These are phyloP conservation scores for Macroramphosus scolopax DNA, from an alignment of 2,797 vertebrate species.

Conservation along the genomic window DNA sequence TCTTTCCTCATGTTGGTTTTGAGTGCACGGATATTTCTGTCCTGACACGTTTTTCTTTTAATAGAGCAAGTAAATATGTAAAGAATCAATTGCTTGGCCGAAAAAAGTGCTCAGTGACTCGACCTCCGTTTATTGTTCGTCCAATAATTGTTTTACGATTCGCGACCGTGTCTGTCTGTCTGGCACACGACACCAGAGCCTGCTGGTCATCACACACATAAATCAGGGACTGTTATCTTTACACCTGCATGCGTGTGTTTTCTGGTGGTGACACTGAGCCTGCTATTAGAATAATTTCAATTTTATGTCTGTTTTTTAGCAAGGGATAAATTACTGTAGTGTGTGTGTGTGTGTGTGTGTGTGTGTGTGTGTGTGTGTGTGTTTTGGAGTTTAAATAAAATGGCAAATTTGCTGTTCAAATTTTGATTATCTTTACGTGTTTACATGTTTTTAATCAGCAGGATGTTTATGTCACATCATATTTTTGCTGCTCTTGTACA, in stretches of 20 bases:
- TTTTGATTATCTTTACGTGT: neutral
- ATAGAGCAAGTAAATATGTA: slow-evolving; percentile 12
- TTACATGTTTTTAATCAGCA: neutral
- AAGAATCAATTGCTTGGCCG: too few species aligned
- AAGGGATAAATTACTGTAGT: too few species aligned
- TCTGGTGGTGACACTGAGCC: too few species aligned
- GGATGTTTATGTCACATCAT: neutral
- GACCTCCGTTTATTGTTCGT: slow-evolving; percentile 31
- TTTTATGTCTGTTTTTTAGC: too few species aligned
- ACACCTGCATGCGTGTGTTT: too few species aligned
- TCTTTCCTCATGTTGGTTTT: slow-evolving; percentile 32
- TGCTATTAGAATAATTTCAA: too few species aligned
- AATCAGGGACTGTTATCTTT: too few species aligned
- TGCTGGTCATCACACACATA: too few species aligned
- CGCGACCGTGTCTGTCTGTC: too few species aligned
- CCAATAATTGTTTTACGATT: slow-evolving; percentile 57
- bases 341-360: slow-evolving; percentile 22
- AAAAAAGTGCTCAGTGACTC: slow-evolving; percentile 27
- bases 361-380: slow-evolving; percentile 13
- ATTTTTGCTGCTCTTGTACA: neutral
- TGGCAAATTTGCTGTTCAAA: too few species aligned
- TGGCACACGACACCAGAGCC: too few species aligned
- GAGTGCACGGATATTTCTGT: slow-evolving; percentile 28
- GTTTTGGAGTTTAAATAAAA: too few species aligned
- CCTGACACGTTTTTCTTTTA: slow-evolving; percentile 18